A percentile compares a stretch with the other conserved stretches of the same genome.
Evolutionary conservation across 2,113 vertebrate genomes (phyloP).

Genomic region (Tupaia tana): DNA sequence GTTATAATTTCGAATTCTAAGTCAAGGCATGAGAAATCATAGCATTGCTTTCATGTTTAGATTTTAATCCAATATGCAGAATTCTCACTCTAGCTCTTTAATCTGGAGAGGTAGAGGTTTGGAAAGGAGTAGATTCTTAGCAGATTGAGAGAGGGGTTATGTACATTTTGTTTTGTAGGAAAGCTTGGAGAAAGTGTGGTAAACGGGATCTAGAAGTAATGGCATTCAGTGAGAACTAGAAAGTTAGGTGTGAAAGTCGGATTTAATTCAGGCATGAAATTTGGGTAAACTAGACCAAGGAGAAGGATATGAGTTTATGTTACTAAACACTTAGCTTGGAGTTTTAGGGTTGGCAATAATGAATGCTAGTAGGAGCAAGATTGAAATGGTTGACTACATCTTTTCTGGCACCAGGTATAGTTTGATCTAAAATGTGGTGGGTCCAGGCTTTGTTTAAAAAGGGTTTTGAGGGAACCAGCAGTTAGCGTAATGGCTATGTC

Average conservation of each 20-base stretch:
- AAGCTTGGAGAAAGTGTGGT: neutral
- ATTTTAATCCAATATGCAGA: neutral
- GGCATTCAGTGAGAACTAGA: neutral
- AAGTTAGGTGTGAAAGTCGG: neutral
- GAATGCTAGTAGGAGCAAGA: neutral
- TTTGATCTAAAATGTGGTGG: neutral
- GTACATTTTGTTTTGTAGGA: neutral
- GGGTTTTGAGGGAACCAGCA: neutral
- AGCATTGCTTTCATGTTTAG: neutral
- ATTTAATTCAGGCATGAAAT: neutral
- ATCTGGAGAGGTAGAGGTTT: neutral
- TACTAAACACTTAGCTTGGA: neutral
- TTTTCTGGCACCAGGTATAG: neutral
- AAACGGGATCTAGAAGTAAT: neutral
- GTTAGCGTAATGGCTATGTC: too few relatives aligned
- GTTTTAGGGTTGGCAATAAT: neutral
- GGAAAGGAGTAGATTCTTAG: neutral
- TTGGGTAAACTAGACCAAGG: neutral
- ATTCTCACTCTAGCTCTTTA: neutral
- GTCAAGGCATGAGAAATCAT: neutral
- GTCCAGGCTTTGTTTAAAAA: neutral
- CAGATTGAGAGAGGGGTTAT: neutral
- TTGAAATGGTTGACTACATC: neutral
- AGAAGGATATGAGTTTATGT: neutral
- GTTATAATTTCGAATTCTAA: neutral